phyloP scores from a whole-genome alignment of 2,113 vertebrate species.

The Anguilla japonica region DNA sequence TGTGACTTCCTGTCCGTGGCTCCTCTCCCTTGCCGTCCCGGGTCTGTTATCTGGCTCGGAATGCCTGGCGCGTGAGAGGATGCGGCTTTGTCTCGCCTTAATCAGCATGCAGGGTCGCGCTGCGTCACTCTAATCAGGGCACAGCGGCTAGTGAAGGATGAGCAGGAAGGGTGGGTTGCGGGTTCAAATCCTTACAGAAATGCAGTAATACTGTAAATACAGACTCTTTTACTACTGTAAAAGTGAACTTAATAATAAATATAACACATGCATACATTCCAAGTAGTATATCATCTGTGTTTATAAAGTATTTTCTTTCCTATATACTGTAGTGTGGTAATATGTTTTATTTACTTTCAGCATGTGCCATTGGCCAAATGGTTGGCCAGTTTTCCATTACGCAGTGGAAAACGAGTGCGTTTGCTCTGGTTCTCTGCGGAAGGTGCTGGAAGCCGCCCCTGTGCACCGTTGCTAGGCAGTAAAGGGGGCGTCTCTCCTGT shows the following conservation, averaged over 20 bases:
- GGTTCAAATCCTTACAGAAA: background rate
- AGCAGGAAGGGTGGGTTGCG: background rate
- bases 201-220: too few species aligned
- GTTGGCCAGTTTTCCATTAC: too few species aligned
- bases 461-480: background rate
- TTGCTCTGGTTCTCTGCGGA: background rate
- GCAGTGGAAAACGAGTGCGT: too few species aligned
- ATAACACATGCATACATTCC: too few species aligned
- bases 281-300: too few species aligned
- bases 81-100: background rate
- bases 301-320: too few species aligned
- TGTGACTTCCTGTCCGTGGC: constrained; percentile 49
- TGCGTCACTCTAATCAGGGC: background rate
- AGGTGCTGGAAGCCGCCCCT: background rate
- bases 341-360: too few species aligned
- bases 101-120: background rate
- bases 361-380: too few species aligned
- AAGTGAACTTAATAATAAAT: too few species aligned
- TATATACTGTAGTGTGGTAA: too few species aligned
- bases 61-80: constrained; percentile 3
- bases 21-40: background rate
- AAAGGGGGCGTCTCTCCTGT: background rate
- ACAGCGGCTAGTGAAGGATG: background rate
- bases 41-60: constrained; percentile 4
- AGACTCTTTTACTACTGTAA: too few species aligned